Base-by-base conservation (phyloP, 2,113 vertebrate genomes). In the Hassar affinis region DNA sequence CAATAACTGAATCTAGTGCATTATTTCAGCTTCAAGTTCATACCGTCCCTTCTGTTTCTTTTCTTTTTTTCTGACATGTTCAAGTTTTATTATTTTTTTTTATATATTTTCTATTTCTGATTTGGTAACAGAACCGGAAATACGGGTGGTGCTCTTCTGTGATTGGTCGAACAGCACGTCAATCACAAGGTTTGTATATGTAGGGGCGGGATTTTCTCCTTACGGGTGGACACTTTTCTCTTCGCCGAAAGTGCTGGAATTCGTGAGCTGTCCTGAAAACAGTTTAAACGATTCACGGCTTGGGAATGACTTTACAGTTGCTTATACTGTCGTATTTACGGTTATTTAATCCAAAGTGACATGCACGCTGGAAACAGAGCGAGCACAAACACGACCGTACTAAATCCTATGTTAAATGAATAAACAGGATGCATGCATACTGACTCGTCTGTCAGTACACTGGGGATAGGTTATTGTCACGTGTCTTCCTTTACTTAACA, bases 11-110 rank as follows among this genome's bases (percentile, higher is more conserved):
- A 76, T 80, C 57, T 82, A 68, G 54, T 87, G 79, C 88, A 88
- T 86, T 81, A 91, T 90, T 90, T 87, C 90, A 88, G 87, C 88
- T 90, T 89, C 85, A 94, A 51, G 92, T 92, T 95, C 94, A 94
- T 94, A 87, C 91, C 93, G 91, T 93, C 93, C 91, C 87, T 90
- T 91, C 80, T 92, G 89, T 90, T 92, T 91, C n/a, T 90, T 88
- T 91, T 93, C 42, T 25, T 42, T 30, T 90, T 89, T 91, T 0
- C 8, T 74, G 92, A 92, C 92, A 93, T 86, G 64, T 91, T 91
- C 79, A 90, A 86, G 77, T 91, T 84, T 85, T 82, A 89, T 51
- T 66, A n/a, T 62, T 49, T 33, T 86, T 85, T 80, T 74, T 30
- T 30, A 11, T 33, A 25, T 38, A 35, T 51, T 38, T 77, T 76